Evolutionary conservation across 2,797 vertebrate species (phyloP), one percentile per base, ranked within the genome.

Genomic region (Sebastes flavidus): DNA sequence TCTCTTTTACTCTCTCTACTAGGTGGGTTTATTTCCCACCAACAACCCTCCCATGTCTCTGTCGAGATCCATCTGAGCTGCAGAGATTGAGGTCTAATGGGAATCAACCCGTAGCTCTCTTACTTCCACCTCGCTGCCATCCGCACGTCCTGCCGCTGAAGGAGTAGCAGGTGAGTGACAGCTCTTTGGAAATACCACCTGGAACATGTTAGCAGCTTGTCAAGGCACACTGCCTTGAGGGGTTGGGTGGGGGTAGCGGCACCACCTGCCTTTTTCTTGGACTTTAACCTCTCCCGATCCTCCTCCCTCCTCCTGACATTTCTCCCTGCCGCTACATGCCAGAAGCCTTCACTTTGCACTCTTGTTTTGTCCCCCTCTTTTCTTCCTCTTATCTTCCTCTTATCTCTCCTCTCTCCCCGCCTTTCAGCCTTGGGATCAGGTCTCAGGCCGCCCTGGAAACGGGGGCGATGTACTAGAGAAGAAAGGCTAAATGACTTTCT

Each of bases 401-500:
- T 86, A 84, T 90, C 89, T 77, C 59, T 56, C 25, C n/a, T 59
- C 34, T 62, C 42, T 46, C 42, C 56, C 67, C 60, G 38, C 65
- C 70, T 88, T 87, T 79, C 75, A 65, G 74, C 65, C 55, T 27
- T 1, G 27, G 79, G 81, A 81, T 90, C 76, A 69, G 38, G 66
- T 75, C 70, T 81, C 56, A 71, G 67, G 46, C 55, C 9, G 14
- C 69, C 60, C 52, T 68, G 68, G 81, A 83, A 84, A 77, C 8
- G 13, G 61, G 56, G 55, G 61, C 11, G 24, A 59, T 73, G 77
- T 63, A 68, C 77, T 32, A 6, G 25, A 79, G 71, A 82, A 84
- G 65, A 84, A 82, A 58, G 75, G 80, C 81, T 76, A 85, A 90
- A 88, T 80, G 73, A 78, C 79, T 90, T 87, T 90, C 71, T 87